Evolutionary conservation across 2,797 vertebrate genomes (phyloP).

Genomic region (Ctenosaura bakeri): DNA sequence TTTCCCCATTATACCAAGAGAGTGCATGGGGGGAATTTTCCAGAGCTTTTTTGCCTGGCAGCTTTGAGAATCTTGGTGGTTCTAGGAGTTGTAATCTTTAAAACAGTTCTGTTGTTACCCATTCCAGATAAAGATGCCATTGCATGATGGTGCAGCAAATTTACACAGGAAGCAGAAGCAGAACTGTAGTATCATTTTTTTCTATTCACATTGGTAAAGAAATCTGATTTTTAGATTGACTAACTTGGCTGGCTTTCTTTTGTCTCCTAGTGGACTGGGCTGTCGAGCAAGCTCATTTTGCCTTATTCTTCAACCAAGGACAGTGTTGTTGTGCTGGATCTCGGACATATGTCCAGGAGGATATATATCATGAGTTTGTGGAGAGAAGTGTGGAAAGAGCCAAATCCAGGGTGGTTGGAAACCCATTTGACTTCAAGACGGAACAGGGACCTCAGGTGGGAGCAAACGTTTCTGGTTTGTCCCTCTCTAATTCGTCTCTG

Average conservation of each 20-base stretch:
- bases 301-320: conserved; percentile 97
- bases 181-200: not conserved
- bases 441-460: conserved; percentile 96
- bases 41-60: too few species aligned
- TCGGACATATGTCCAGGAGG: conserved; percentile 92
- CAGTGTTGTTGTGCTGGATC: conserved; percentile 96
- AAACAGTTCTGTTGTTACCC: too few species aligned
- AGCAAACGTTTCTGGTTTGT: not conserved
- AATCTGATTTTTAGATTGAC: not conserved
- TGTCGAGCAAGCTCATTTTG: conserved; percentile 94
- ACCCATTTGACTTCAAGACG: conserved; percentile 91
- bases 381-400: conserved; percentile 90
- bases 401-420: conserved; percentile 89
- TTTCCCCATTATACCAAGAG: too few species aligned
- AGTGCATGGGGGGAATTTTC: too few species aligned
- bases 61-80: too few species aligned
- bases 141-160: not conserved
- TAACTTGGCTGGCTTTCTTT: conserved; percentile 33
- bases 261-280: conserved; percentile 89
- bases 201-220: not conserved
- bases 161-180: not conserved
- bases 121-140: not conserved
- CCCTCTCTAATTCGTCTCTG: not conserved
- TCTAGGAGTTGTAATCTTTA: not conserved
- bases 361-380: conserved; percentile 91